Percentiles rank a stretch among this genome's conserved stretches.
Conservation (phyloP, 2,797 vertebrate genomes). For the Coregonus suidteri region DNA sequence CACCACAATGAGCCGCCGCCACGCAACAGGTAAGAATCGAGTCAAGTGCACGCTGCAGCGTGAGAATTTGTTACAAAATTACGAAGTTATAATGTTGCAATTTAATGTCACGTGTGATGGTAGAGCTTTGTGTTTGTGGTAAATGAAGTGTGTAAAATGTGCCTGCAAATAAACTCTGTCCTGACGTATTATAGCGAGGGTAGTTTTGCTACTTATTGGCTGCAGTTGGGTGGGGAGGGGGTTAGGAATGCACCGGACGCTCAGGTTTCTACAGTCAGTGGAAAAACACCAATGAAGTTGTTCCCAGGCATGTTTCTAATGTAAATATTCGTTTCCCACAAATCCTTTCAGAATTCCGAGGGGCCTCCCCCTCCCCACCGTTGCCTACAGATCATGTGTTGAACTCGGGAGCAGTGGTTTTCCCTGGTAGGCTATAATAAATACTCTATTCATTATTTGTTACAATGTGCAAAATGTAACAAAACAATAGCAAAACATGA, state of each 20-base stretch:
- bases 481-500: not conserved
- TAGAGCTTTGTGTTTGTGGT: not conserved
- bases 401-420: conserved; percentile 69
- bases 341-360: conserved; percentile 54
- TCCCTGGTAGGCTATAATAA: conserved; percentile 68
- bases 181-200: not conserved
- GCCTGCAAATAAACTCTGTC: not conserved
- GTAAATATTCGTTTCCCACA: conserved; percentile 28
- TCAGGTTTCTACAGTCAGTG: conserved; percentile 4
- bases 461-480: not conserved
- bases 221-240: not conserved
- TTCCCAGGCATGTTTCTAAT: conserved; percentile 26
- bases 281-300: conserved; percentile 14
- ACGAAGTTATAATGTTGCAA: not conserved
- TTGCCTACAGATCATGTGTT: conserved; percentile 74
- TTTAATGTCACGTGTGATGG: not conserved
- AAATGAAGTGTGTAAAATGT: not conserved
- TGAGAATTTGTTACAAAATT: not conserved
- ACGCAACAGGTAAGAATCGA: conserved; percentile 61
- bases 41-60: conserved; percentile 36
- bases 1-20: conserved; percentile 56
- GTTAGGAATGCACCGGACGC: conserved; percentile 20
- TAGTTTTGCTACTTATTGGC: not conserved
- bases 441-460: not conserved
- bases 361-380: conserved; percentile 28